Percentiles rank a stretch among this genome's conserved stretches.
These are phyloP conservation scores for Auanema sp. DNA, from an alignment of 2,888 invertebrate species.

Conservation along the genomic window DNA sequence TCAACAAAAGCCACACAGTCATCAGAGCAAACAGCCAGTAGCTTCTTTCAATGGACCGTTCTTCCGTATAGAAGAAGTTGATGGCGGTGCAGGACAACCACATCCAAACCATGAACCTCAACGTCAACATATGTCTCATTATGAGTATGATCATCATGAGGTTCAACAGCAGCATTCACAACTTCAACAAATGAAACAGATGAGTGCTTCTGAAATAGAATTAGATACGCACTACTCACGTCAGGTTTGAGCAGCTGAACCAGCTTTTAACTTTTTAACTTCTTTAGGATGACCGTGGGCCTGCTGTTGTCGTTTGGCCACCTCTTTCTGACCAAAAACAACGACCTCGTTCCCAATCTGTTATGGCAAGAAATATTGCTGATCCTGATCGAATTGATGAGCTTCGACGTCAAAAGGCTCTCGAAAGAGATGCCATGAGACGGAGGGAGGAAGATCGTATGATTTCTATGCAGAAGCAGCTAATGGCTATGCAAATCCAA, in stretches of 20 bases:
- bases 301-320: slow-evolving; percentile 61
- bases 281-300: slow-evolving; percentile 25
- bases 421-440: slow-evolving; percentile 56
- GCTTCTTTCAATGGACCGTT: slow-evolving; percentile 63
- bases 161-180: slow-evolving; percentile 14
- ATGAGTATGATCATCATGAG: slow-evolving; percentile 24
- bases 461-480: slow-evolving; percentile 41
- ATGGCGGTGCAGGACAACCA: slow-evolving; percentile 11
- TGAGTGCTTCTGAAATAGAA: slow-evolving; percentile 47
- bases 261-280: not conserved
- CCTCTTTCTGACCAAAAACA: slow-evolving; percentile 42
- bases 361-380: slow-evolving; percentile 46
- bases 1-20: slow-evolving; percentile 28
- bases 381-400: slow-evolving; percentile 59
- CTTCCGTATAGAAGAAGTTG: slow-evolving; percentile 58
- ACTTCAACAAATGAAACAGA: slow-evolving; percentile 25
- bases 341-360: slow-evolving; percentile 47
- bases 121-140: slow-evolving; percentile 10
- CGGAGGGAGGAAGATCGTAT: slow-evolving; percentile 44
- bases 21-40: slow-evolving; percentile 29
- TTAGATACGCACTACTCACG: slow-evolving; percentile 27
- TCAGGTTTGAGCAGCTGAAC: not conserved
- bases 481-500: slow-evolving; percentile 50
- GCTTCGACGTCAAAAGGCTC: slow-evolving; percentile 51
- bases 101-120: slow-evolving; percentile 16